Conservation (phyloP, 1,140 invertebrate species). For the Hyposmocoma kahamanoa region DNA sequence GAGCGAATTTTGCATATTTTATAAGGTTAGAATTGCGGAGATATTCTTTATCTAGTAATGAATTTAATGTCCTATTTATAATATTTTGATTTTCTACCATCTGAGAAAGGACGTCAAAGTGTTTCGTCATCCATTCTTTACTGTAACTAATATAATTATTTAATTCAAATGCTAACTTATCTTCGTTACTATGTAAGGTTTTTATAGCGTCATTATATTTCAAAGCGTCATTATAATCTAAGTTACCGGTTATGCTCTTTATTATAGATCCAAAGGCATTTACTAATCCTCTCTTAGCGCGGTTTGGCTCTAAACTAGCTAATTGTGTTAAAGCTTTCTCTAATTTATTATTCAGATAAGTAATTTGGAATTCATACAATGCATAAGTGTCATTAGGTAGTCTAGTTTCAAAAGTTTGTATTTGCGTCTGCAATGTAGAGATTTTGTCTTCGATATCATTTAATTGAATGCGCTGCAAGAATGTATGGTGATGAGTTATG, state of each 20-base stretch:
- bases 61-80: not conserved
- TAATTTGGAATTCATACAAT: not conserved
- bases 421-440: not conserved
- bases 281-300: not conserved
- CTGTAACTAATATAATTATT: slow-evolving; percentile 11
- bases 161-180: not conserved
- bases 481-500: not conserved
- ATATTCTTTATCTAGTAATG: not conserved
- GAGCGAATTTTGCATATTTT: too few species aligned
- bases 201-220: not conserved
- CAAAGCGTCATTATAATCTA: not conserved
- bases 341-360: not conserved
- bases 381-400: not conserved
- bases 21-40: not conserved
- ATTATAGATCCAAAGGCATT: not conserved
- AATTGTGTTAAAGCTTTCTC: not conserved
- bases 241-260: not conserved
- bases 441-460: not conserved
- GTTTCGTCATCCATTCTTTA: not conserved
- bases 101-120: not conserved
- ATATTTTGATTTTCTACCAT: not conserved
- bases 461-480: not conserved
- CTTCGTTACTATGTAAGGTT: not conserved
- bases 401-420: not conserved
- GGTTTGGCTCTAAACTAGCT: not conserved